phyloP scores from a whole-genome alignment of 2,797 vertebrate genomes.

The Rhabdophis nuchalis region DNA sequence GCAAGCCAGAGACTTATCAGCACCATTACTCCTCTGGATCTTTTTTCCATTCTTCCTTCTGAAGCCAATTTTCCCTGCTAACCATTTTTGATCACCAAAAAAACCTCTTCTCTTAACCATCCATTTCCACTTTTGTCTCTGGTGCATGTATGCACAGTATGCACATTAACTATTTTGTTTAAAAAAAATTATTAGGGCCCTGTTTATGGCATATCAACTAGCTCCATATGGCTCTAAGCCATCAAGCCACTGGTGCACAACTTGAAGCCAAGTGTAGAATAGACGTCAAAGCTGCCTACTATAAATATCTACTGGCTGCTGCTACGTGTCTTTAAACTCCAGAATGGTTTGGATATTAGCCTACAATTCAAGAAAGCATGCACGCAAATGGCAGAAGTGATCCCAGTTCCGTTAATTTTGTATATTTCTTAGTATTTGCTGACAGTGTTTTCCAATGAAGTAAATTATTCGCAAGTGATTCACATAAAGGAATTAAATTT shows the following conservation, averaged over 20 bases:
- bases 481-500: neutral
- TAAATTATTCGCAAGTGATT: neutral
- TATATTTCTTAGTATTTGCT: neutral
- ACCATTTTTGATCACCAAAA: neutral
- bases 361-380: neutral
- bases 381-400: neutral
- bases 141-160: neutral
- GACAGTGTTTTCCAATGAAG: constrained; percentile 10
- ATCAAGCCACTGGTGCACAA: neutral
- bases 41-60: neutral
- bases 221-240: neutral
- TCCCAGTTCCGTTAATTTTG: neutral
- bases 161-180: neutral
- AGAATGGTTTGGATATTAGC: neutral
- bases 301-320: neutral
- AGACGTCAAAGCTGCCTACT: neutral
- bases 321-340: neutral
- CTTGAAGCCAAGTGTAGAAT: neutral
- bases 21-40: neutral
- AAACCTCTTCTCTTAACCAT: neutral
- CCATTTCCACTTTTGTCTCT: neutral
- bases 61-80: neutral
- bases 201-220: neutral
- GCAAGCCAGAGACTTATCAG: neutral
- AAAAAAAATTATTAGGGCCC: neutral